Evolutionary conservation across 2,888 invertebrate species (phyloP).

Genomic region (Syrphus vitripennis): DNA sequence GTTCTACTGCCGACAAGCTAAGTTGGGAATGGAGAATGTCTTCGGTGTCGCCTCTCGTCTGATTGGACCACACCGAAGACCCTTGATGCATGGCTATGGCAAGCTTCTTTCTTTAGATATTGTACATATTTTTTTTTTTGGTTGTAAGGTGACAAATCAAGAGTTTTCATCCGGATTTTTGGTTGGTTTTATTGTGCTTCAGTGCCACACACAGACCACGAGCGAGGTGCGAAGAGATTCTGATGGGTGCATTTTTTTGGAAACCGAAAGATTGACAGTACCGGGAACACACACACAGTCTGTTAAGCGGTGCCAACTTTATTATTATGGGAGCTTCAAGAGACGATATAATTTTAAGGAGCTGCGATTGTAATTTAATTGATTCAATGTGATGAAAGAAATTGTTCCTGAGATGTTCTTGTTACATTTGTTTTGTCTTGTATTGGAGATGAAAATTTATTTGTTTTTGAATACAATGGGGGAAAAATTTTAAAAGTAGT

Average conservation of each 20-base stretch:
- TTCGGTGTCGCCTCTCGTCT: constrained; percentile 38
- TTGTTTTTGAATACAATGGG: not conserved
- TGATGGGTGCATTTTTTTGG: constrained; percentile 42
- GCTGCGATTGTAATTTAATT: constrained; percentile 57
- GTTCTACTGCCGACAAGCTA: not conserved
- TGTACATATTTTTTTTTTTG: not conserved
- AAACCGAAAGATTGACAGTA: constrained; percentile 39
- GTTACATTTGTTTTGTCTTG: not conserved
- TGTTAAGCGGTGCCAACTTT: constrained; percentile 21
- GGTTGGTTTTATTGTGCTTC: constrained; percentile 22
- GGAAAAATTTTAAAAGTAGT: not conserved
- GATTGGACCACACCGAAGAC: constrained; percentile 68
- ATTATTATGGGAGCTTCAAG: constrained; percentile 2
- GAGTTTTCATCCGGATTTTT: constrained; percentile 37
- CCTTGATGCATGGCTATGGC: constrained; percentile 32
- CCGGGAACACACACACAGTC: constrained; percentile 50
- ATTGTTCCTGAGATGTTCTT: constrained; percentile 4
- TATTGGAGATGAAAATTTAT: not conserved
- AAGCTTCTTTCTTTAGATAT: constrained; percentile 16
- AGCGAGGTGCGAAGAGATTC: constrained; percentile 55
- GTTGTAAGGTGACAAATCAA: constrained; percentile 57
- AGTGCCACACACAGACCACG: constrained; percentile 55
- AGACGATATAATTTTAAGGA: constrained; percentile 27
- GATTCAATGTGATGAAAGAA: constrained; percentile 54
- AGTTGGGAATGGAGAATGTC: constrained; percentile 58